Evolutionary conservation across 2,113 vertebrate species (phyloP).

Genomic region (Dipodomys stephensi): DNA sequence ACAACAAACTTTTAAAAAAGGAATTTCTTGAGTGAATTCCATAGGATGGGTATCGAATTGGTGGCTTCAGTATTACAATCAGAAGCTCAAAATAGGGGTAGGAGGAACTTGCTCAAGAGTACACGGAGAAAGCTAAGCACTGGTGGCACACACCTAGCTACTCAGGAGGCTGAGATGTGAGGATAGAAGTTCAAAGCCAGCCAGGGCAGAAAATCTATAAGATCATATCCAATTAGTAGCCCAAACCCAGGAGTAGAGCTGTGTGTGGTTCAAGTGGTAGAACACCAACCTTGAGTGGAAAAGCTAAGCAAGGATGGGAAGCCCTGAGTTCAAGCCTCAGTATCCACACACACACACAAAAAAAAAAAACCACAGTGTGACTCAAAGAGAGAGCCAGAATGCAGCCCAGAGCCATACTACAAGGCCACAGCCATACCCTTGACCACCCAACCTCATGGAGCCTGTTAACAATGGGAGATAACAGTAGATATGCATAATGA

Average conservation of each 20-base stretch:
- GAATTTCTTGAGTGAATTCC: background rate
- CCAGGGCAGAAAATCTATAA: background rate
- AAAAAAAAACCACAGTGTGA: background rate
- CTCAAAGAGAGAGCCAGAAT: background rate
- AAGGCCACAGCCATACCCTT: rapidly evolving
- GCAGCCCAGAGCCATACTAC: background rate
- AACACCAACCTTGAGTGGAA: no score
- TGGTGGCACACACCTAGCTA: no score
- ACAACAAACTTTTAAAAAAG: no score
- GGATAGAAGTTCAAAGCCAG: no score
- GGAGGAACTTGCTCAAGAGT: no score
- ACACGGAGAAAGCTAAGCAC: rapidly evolving
- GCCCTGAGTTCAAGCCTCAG: no score
- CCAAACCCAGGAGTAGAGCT: no score
- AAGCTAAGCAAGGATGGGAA: no score
- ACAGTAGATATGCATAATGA: background rate
- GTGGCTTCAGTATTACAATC: background rate
- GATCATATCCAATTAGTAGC: no score
- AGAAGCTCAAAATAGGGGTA: background rate
- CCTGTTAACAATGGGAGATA: background rate
- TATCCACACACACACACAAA: background rate
- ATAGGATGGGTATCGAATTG: background rate
- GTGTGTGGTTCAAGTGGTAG: no score
- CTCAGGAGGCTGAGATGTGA: no score
- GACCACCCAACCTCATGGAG: rapidly evolving